These are phyloP conservation scores for Drosophila repletoides DNA, from an alignment of 1,140 invertebrate genomes.

Conservation along the genomic window DNA sequence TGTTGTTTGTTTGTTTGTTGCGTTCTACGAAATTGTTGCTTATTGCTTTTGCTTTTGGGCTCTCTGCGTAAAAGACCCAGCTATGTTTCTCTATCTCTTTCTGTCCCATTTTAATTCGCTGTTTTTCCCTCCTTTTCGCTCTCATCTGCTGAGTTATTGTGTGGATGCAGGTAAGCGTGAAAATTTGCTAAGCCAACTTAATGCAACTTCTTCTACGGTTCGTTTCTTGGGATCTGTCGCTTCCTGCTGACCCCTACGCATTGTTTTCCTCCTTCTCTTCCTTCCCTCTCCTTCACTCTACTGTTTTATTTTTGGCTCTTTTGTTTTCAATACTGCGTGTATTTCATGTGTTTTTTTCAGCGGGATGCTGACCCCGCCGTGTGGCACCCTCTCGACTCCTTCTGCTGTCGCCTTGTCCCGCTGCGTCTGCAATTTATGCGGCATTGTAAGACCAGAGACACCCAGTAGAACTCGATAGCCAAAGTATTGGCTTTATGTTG, in stretches of 20 bases:
- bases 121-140: not conserved
- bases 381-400: not conserved
- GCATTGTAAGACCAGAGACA: slow-evolving; percentile 31
- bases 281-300: too few relatives aligned
- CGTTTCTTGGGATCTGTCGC: slow-evolving; percentile 15
- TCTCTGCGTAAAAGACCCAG: slow-evolving; percentile 17
- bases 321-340: slow-evolving; percentile 6
- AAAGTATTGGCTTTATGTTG: too few relatives aligned
- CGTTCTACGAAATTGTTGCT: slow-evolving; percentile 62
- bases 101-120: not conserved
- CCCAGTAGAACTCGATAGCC: too few relatives aligned
- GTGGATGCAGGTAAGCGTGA: slow-evolving; percentile 65
- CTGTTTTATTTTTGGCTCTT: slow-evolving; percentile 7
- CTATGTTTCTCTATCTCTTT: not conserved
- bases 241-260: slow-evolving; percentile 54
- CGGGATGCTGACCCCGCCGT: slow-evolving; percentile 19
- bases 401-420: slow-evolving; percentile 8
- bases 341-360: slow-evolving; percentile 1
- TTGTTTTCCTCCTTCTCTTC: slow-evolving; percentile 26
- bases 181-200: slow-evolving; percentile 77
- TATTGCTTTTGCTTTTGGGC: slow-evolving; percentile 76
- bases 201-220: slow-evolving; percentile 72
- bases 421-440: slow-evolving; percentile 42
- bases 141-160: slow-evolving; percentile 45
- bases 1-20: slow-evolving; percentile 41